Conservation (phyloP, 64 coral and sea anemone genomes). For the Acropora yongei region DNA sequence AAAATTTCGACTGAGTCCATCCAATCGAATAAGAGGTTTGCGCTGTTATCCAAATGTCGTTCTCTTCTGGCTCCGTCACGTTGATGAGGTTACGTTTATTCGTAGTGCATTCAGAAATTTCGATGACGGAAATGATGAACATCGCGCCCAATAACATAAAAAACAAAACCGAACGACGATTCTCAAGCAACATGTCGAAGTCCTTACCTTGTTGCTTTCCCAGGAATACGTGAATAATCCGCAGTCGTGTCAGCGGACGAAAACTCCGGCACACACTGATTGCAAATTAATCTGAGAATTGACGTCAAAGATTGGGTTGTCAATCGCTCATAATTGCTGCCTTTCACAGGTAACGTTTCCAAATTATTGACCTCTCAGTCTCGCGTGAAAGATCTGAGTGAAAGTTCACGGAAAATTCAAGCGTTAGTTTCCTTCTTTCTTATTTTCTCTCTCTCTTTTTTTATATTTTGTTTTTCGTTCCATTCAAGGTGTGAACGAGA, state of each 20-base stretch:
- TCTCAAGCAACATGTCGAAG: conserved; percentile 10
- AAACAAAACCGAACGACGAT: too few relatives aligned
- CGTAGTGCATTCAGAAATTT: not conserved
- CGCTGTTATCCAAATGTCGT: conserved; percentile 44
- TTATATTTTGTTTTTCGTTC: not conserved
- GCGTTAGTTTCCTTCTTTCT: too few relatives aligned
- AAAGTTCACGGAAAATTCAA: too few relatives aligned
- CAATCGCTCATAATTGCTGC: not conserved
- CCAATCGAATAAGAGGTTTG: conserved; percentile 52
- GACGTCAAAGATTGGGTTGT: not conserved
- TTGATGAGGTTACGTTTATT: conserved; percentile 36
- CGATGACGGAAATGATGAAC: not conserved
- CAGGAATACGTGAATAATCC: not conserved
- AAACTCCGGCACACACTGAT: not conserved
- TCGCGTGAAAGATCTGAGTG: too few relatives aligned
- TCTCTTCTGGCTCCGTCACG: conserved; percentile 38
- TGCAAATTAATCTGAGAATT: not conserved
- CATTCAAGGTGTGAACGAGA: too few relatives aligned
- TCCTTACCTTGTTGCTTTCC: not conserved
- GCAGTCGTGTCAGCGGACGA: not conserved
- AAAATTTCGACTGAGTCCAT: conserved; percentile 71
- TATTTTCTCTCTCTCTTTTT: not conserved
- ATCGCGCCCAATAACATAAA: not conserved
- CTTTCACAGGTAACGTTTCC: too few relatives aligned
- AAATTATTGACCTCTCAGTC: too few relatives aligned